Conservation (phyloP, 2,888 invertebrate species). For the Caenorhabditis imperialis region DNA sequence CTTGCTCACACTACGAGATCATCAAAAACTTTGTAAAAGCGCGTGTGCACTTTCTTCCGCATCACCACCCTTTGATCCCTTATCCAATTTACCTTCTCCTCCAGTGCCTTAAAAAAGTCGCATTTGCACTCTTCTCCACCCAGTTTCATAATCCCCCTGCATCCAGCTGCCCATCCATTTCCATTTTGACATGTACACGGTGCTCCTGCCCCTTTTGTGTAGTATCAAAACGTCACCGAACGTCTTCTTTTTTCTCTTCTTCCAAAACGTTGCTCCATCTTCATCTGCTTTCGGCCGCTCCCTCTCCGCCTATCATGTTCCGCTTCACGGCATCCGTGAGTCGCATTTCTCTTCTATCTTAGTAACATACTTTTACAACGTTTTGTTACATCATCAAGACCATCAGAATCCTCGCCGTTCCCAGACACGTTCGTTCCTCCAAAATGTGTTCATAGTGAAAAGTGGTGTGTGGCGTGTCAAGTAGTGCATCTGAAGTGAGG, state of each 20-base stretch:
- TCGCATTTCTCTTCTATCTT: slow-evolving; percentile 16
- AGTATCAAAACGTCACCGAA: not conserved
- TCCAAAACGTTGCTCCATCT: slow-evolving; percentile 25
- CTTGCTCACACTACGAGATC: not conserved
- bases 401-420: not conserved
- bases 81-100: slow-evolving; percentile 2
- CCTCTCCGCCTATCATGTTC: slow-evolving; percentile 30
- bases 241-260: not conserved
- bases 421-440: no score
- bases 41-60: slow-evolving; percentile 15
- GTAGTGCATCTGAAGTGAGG: no score
- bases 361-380: slow-evolving; percentile 1
- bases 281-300: no score
- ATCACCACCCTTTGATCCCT: slow-evolving; percentile 7
- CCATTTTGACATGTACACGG: not conserved
- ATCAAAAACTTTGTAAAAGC: not conserved
- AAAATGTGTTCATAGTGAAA: no score
- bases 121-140: slow-evolving; percentile 14
- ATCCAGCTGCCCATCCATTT: not conserved
- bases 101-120: not conserved
- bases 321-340: slow-evolving; percentile 45
- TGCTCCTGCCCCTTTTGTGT: not conserved
- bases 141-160: slow-evolving; percentile 7
- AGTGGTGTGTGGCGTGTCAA: no score
- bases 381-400: not conserved